Evolutionary conservation across 2,888 invertebrate genomes (phyloP).

Genomic region (Sinopyrophorus schimmeli): DNA sequence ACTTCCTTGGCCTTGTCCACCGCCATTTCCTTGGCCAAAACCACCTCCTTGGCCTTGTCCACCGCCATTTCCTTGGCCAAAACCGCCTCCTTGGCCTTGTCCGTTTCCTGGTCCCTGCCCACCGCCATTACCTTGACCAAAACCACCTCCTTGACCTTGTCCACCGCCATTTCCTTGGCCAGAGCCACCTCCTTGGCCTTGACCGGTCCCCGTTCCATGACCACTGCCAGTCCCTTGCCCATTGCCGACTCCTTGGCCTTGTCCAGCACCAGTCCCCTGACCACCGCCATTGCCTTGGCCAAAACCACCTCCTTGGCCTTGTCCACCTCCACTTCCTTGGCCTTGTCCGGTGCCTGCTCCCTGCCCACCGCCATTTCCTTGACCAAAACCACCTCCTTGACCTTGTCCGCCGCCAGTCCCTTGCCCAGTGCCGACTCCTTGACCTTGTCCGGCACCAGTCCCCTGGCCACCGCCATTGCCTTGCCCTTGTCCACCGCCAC

Average conservation of each 20-base stretch:
- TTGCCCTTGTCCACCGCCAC: neutral
- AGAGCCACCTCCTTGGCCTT: constrained; percentile 1
- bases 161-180: constrained; percentile 4
- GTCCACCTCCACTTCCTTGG: neutral
- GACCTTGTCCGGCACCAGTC: neutral
- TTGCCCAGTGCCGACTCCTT: neutral
- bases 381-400: too few species aligned
- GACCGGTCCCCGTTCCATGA: neutral
- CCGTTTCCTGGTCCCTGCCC: neutral
- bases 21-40: neutral
- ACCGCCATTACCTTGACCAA: constrained; percentile 2
- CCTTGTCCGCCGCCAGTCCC: too few species aligned
- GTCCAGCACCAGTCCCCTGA: neutral
- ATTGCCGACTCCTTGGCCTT: neutral
- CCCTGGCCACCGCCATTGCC: neutral
- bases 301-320: neutral
- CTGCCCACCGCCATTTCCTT: neutral
- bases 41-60: neutral
- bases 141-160: constrained; percentile 1
- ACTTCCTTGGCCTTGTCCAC: neutral
- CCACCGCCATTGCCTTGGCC: neutral
- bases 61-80: neutral
- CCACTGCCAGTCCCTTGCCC: constrained; percentile 1
- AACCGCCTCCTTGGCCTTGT: neutral
- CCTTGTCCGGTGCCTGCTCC: neutral